Conservation (phyloP, 1,140 invertebrate species). For the Pseudomyrmex flavicornis region DNA sequence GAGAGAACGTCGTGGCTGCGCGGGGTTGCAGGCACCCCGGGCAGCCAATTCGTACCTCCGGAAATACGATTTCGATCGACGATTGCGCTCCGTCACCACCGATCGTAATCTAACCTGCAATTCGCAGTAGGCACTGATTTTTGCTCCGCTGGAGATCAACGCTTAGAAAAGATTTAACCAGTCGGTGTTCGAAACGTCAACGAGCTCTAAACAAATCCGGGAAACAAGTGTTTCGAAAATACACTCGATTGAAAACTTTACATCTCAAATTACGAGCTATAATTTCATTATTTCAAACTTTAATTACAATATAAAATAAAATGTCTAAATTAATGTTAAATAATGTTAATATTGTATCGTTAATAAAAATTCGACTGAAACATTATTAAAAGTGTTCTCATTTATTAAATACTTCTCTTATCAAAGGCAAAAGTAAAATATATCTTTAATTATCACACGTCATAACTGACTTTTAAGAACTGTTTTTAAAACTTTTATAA, state of each 20-base stretch:
- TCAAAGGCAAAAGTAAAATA: not conserved
- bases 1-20: conserved; percentile 29
- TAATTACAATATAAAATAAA: not conserved
- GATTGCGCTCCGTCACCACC: conserved; percentile 76
- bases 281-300: not conserved
- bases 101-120: conserved; percentile 80
- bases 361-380: not conserved
- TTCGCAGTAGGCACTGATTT: conserved; percentile 73
- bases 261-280: not conserved
- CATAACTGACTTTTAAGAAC: not conserved
- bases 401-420: not conserved
- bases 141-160: conserved; percentile 46
- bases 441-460: not conserved
- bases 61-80: conserved; percentile 82
- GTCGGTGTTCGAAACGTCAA: conserved; percentile 34
- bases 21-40: conserved; percentile 47
- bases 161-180: not conserved
- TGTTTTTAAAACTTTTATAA: conserved; percentile 15
- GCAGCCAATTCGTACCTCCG: conserved; percentile 77
- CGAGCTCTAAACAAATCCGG: conserved; percentile 20
- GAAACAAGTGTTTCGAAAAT: conserved; percentile 33
- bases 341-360: not conserved
- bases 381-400: not conserved
- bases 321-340: not conserved
- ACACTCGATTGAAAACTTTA: conserved; percentile 15